Percentiles rank a stretch among this genome's conserved stretches.
Conservation (phyloP, 2,888 invertebrate genomes). For the Lasius fuliginosus region DNA sequence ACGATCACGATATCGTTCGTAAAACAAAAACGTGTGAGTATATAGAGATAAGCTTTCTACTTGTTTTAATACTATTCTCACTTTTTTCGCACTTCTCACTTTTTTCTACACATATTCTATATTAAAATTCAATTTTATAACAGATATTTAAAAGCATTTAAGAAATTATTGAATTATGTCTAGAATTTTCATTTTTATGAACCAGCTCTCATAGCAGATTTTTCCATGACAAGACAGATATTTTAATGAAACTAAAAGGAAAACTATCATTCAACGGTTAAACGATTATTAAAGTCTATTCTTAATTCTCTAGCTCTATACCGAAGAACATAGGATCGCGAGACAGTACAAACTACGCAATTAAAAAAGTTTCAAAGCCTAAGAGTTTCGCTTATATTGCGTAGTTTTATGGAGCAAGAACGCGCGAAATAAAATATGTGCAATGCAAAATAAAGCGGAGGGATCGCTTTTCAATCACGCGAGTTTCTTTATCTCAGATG, state of each 20-base stretch:
- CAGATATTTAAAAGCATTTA: neutral
- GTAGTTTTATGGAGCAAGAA: neutral
- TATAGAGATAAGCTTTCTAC: neutral
- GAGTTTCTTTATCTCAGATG: neutral
- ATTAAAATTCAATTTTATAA: neutral
- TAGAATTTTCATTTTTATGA: neutral
- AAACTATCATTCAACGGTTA: neutral
- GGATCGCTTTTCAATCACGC: neutral
- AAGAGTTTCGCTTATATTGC: neutral
- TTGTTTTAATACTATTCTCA: neutral
- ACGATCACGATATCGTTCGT: neutral
- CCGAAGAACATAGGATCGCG: neutral
- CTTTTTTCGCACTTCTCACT: neutral
- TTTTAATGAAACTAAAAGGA: neutral
- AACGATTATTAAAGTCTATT: neutral
- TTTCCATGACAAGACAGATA: neutral
- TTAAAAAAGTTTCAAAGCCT: neutral
- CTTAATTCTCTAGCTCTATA: neutral
- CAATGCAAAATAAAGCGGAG: neutral
- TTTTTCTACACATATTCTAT: neutral
- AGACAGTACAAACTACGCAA: conserved; percentile 1
- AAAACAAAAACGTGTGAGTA: neutral
- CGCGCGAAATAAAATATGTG: neutral
- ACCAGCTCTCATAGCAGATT: neutral
- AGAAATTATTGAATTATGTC: neutral